phyloP scores from a whole-genome alignment of 2,113 vertebrate species.

The Myocastor coypus region DNA sequence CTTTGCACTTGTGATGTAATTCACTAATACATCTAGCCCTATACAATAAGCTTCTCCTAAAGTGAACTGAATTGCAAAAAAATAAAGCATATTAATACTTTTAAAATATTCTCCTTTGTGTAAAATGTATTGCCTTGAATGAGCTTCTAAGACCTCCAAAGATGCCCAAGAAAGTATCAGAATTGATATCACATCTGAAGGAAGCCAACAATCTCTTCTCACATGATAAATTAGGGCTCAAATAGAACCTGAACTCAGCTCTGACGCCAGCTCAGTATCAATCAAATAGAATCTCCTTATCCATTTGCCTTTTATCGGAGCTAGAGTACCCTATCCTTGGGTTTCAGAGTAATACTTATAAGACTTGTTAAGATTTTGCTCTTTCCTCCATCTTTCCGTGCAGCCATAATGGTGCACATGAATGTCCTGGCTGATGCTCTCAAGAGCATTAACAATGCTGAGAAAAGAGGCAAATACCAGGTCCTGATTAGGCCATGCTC shows the following conservation, averaged over 20 bases:
- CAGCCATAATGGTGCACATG: too few species aligned
- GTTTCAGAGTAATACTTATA: neutral
- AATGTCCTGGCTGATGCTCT: too few species aligned
- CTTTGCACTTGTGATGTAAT: conserved; percentile 26
- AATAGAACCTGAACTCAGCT: neutral
- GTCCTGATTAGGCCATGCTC: too few species aligned
- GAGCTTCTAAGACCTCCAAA: neutral
- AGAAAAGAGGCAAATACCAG: too few species aligned
- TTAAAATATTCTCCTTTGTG: conserved; percentile 27
- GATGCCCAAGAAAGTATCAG: neutral
- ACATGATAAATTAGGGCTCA: neutral
- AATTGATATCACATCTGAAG: neutral
- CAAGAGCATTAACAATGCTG: too few species aligned
- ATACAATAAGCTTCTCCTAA: conserved; percentile 1
- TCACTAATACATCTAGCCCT: conserved; percentile 18
- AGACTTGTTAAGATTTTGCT: neutral
- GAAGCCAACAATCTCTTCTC: neutral
- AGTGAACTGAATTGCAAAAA: conserved; percentile 37
- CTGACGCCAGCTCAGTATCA: neutral
- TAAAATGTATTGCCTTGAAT: neutral
- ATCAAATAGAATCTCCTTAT: neutral
- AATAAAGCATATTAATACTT: conserved; percentile 51
- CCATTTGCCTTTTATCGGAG: neutral
- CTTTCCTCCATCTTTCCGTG: too few species aligned
- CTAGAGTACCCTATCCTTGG: neutral